Base-by-base conservation (phyloP, 2,797 vertebrate species). In the Triplophysa bombifrons region DNA sequence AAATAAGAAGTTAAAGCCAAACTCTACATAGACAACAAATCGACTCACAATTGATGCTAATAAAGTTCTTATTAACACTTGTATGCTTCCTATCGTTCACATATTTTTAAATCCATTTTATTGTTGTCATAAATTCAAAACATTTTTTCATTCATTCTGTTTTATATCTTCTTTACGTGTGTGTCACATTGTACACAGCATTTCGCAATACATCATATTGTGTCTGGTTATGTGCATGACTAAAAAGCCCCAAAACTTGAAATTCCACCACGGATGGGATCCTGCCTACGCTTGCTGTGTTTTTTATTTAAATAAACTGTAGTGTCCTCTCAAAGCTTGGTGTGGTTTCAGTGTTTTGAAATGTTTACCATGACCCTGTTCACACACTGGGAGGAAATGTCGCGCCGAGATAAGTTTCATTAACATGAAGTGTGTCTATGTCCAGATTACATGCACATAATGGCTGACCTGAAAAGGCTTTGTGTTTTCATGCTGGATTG, bases 341-440 rank as follows among this genome's bases (percentile, higher is more conserved):
- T 58, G 55, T 58, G 20, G 13, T 56, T 20, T 10, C 22, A 38
- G 61, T 10, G 11, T 41, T 16, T 10, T 41, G 17, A n/a, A 60
- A 41, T 64, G 30, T n/a, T 65, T 41, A 38, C 34, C 34, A 20
- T 20, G 34, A 65, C 10, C 63, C 19, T 38, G 63, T 30, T 48
- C 17, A 27, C 60, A 74, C 46, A 38, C 34, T n/a, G 46, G 14
- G 70, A 72, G 38, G 30, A 66, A 74, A 74, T 64, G 3, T 64
- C 27, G 30, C 30, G 27, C 27, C 17, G 34, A 64, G 30, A 64
- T 60, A 25, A 65, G 63, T 41, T 65, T 20, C 9, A 65, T 20
- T 41, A 12, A 19, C 30, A 65, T 44, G 34, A 65, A 44, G 30
- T 65, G 7, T 41, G 38, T 65, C 6, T 12, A 44, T 65, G 34